Percentiles rank a stretch among this genome's conserved stretches.
Conservation (phyloP, 2,113 vertebrate genomes). For the Eptesicus fuscus region DNA sequence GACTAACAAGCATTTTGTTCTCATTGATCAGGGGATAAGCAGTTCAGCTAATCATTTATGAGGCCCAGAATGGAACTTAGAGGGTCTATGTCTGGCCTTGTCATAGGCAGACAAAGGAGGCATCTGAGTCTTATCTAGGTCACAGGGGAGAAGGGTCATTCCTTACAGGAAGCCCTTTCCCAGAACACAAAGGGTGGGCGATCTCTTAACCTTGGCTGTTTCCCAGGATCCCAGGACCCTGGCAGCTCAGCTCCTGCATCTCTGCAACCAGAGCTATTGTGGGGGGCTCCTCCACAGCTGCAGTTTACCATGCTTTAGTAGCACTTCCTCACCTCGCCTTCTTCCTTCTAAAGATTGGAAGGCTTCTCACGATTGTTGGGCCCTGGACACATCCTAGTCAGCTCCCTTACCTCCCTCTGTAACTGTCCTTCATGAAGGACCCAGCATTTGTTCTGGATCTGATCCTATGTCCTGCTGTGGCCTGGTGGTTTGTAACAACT, state of each 20-base stretch:
- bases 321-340: not conserved
- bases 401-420: not conserved
- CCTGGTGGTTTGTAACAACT: not conserved
- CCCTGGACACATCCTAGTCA: rapidly evolving
- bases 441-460: not conserved
- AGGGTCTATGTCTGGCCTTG: not conserved
- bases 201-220: not conserved
- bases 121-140: not conserved
- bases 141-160: not conserved
- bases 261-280: rapidly evolving
- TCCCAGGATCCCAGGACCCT: not conserved
- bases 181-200: not conserved
- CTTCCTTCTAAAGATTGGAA: not conserved
- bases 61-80: not conserved
- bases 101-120: not conserved
- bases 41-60: not conserved
- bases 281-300: not conserved
- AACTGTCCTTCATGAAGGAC: not conserved
- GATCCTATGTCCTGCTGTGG: not conserved
- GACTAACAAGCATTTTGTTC: not conserved
- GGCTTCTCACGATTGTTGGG: rapidly evolving
- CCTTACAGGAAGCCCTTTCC: not conserved
- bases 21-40: not conserved
- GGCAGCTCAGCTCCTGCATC: rapidly evolving
- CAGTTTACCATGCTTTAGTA: rapidly evolving